Evolutionary conservation across 2,113 vertebrate genomes (phyloP).

Genomic region (Cyanocitta stelleri): DNA sequence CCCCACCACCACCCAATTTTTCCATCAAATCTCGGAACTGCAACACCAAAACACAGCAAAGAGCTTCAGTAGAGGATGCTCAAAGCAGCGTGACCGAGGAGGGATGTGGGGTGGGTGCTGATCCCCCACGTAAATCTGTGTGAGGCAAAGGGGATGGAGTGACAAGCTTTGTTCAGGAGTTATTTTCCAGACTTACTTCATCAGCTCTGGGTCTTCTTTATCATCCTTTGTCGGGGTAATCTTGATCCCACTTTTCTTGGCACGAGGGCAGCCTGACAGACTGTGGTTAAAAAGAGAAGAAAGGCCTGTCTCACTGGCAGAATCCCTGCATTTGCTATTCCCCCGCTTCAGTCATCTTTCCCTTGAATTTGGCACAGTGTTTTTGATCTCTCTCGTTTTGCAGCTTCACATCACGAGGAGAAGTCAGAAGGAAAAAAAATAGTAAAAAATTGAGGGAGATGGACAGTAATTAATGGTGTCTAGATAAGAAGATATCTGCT

Average conservation of each 20-base stretch:
- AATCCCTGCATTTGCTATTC: neutral
- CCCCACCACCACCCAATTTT: neutral
- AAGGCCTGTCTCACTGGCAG: constrained; percentile 24
- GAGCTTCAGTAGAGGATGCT: neutral
- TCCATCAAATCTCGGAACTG: neutral
- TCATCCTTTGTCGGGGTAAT: constrained; percentile 93
- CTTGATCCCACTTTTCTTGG: constrained; percentile 99
- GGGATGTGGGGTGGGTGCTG: neutral
- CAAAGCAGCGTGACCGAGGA: fast-evolving
- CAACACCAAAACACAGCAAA: fast-evolving
- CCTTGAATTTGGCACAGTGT: constrained; percentile 15
- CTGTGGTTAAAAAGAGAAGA: constrained; percentile 75
- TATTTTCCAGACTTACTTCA: constrained; percentile 86
- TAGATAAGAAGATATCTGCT: constrained; percentile 59
- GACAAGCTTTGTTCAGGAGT: neutral
- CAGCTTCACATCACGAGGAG: constrained; percentile 39
- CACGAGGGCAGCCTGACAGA: constrained; percentile 99
- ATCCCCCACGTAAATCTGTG: neutral
- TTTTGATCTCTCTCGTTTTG: constrained; percentile 57
- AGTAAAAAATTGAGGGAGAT: constrained; percentile 25
- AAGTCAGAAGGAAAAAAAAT: neutral
- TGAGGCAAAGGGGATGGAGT: neutral
- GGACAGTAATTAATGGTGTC: constrained; percentile 59
- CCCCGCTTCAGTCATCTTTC: neutral
- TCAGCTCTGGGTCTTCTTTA: constrained; percentile 97